Base-by-base conservation (phyloP, 2,888 invertebrate genomes). In the Frankliniella intonsa region DNA sequence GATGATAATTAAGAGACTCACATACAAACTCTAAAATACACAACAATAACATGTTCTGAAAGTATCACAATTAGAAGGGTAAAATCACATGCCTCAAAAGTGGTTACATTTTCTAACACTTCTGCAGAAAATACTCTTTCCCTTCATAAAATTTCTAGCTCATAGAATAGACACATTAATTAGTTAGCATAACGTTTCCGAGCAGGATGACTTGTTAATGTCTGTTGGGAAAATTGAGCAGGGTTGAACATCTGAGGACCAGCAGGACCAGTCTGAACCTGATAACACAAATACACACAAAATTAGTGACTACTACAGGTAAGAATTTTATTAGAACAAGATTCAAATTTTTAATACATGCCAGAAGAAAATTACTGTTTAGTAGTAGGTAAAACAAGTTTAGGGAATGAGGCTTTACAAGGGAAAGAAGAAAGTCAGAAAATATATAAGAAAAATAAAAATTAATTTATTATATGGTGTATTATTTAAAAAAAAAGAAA, bases 191-290 rank as follows among this genome's bases (percentile, higher is more conserved):
- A 76, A 25, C 69, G 69, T 9, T 76, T 76, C 69, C 69, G 69
- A 76, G 22, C 7, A 2, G 69, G 22, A 25, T 22, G n/a, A n/a
- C 62, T 76, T 76, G 69, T 25, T 12, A 76, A 25, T 25, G 69
- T 12, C 69, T 76, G 69, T 12, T 76, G 69, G 12, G 69, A 76
- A 25, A 76, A 76, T 22, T 76, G 69, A 12, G 69, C 69, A 9
- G 69, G 69, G 69, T 76, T 76, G 69, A 76, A 76, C 69, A 76
- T 76, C 25, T 76, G 69, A 22, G 69, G 69, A 25, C 69, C 69
- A 76, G 25, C 25, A 10, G 69, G 69, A 76, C 69, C 69, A 76
- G 25, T 12, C 25, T 76, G 69, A 22, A 76, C 25, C 69, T 76
- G 69, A 10, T 8, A 12, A 76, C n/a, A 76, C 22, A 76, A 76